These are phyloP conservation scores for Diachrysia chrysitis DNA, from an alignment of 2,888 invertebrate genomes.

Conservation along the genomic window DNA sequence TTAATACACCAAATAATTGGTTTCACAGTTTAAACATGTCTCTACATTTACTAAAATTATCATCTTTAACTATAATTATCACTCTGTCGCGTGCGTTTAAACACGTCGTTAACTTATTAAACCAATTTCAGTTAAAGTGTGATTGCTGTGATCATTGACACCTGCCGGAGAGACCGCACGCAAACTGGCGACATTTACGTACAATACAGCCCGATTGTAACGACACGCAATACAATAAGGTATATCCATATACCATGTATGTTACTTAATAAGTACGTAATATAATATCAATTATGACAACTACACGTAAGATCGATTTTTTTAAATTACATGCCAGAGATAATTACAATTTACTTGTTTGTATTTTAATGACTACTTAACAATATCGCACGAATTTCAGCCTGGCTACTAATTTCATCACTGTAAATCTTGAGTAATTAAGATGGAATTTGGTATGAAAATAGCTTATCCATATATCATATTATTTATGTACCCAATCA, in stretches of 20 bases:
- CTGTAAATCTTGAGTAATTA: neutral
- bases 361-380: neutral
- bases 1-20: neutral
- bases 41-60: conserved; percentile 4
- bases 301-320: neutral
- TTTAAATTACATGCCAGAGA: neutral
- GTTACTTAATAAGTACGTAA: conserved; percentile 13
- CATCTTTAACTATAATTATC: conserved; percentile 36
- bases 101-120: conserved; percentile 51
- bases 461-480: no score
- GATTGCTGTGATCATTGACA: conserved; percentile 43
- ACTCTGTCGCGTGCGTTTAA: conserved; percentile 51
- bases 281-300: conserved; percentile 10
- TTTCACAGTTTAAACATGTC: neutral
- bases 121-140: conserved; percentile 47
- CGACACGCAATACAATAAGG: conserved; percentile 7
- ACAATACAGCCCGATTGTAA: conserved; percentile 1
- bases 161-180: conserved; percentile 39
- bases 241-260: conserved; percentile 6
- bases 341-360: no score
- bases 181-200: conserved; percentile 15
- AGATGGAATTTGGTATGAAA: neutral
- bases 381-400: neutral
- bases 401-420: neutral
- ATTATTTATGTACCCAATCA: no score